Percentiles rank a stretch among this genome's conserved stretches.
Evolutionary conservation across 92 coral and sea anemone species (phyloP).

Genomic region (Phenganax subtilis): DNA sequence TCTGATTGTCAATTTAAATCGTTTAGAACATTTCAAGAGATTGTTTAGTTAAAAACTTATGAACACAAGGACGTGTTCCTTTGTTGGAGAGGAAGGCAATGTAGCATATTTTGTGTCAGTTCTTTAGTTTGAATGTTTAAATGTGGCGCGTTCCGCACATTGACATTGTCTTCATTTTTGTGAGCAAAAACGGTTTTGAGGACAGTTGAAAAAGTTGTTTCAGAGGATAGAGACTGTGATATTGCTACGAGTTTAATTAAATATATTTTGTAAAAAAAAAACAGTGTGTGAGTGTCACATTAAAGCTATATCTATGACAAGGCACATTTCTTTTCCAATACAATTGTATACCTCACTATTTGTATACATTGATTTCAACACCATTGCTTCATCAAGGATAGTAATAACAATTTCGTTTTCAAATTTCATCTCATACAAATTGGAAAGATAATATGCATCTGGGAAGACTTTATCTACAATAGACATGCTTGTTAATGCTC

Average conservation of each 20-base stretch:
- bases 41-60: not conserved
- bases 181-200: too few species aligned
- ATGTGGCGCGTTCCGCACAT: too few species aligned
- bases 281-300: too few species aligned
- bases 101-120: not conserved
- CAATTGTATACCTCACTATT: constrained; percentile 13
- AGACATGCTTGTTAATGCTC: constrained; percentile 1
- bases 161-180: too few species aligned
- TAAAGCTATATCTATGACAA: not conserved
- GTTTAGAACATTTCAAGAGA: not conserved
- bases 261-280: too few species aligned
- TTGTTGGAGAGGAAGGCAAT: not conserved
- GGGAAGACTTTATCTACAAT: not conserved
- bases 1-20: not conserved
- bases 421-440: constrained; percentile 9
- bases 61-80: constrained; percentile 1
- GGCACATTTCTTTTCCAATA: not conserved
- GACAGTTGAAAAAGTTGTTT: too few species aligned
- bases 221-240: too few species aligned
- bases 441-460: not conserved
- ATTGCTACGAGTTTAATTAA: too few species aligned
- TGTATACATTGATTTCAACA: not conserved
- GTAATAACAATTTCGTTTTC: not conserved
- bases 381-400: not conserved
- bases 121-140: too few species aligned